A percentile compares a stretch with the other conserved stretches of the same genome.
Conservation (phyloP, 92 coral and sea anemone genomes). For the Micromussa lordhowensis region DNA sequence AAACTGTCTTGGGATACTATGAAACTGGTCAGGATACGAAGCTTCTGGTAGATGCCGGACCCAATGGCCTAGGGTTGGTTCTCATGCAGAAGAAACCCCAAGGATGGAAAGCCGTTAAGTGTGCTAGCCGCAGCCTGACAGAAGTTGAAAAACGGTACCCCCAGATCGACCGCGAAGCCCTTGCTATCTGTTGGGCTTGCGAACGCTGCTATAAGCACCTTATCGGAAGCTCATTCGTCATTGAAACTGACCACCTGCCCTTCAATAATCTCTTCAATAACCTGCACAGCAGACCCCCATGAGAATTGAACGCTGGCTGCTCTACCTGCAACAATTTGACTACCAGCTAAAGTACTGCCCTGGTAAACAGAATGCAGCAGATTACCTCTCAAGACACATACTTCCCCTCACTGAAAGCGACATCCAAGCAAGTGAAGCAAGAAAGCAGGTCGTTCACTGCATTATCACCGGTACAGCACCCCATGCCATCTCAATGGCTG, state of each 20-base stretch:
- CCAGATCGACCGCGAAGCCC: slow-evolving; percentile 43
- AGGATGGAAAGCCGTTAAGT: slow-evolving; percentile 49
- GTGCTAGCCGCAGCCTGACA: slow-evolving; percentile 48
- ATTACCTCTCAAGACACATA: slow-evolving; percentile 49
- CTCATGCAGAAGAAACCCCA: slow-evolving; percentile 42
- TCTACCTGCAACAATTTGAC: slow-evolving; percentile 12
- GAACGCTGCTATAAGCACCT: slow-evolving; percentile 29
- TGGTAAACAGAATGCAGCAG: slow-evolving; percentile 51
- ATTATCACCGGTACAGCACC: slow-evolving; percentile 9
- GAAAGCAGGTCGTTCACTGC: not conserved
- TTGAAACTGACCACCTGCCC: slow-evolving; percentile 44
- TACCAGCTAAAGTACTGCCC: slow-evolving; percentile 10
- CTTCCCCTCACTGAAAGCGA: not conserved
- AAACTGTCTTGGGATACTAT: slow-evolving; percentile 50
- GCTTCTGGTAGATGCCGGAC: not conserved
- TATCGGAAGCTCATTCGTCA: slow-evolving; percentile 26
- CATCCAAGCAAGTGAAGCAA: not conserved
- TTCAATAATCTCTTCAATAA: slow-evolving; percentile 31
- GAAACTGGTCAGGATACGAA: slow-evolving; percentile 19
- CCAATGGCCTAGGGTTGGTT: slow-evolving; percentile 35
- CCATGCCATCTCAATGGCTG: slow-evolving; percentile 2
- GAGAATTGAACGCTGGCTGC: slow-evolving; percentile 4
- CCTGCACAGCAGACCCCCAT: slow-evolving; percentile 1
- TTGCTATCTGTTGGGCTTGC: slow-evolving; percentile 50
- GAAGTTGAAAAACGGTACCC: not conserved